Evolutionary conservation across 2,113 vertebrate species (phyloP).

Genomic region (Nothocercus nigrocapillus): DNA sequence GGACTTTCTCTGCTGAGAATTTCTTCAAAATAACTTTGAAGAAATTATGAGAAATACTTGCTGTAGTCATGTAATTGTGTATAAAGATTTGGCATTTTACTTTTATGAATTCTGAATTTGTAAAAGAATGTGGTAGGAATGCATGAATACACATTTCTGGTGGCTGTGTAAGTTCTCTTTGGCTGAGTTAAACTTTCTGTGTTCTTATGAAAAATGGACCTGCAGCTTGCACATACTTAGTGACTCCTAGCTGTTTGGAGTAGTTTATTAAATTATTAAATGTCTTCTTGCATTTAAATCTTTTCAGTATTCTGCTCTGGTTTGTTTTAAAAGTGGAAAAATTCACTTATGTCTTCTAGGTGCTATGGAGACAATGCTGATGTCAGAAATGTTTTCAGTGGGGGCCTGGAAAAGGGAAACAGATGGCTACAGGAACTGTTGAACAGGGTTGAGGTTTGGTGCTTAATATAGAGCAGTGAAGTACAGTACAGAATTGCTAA

Average conservation of each 20-base stretch:
- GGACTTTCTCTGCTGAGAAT: not conserved
- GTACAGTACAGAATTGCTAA: not conserved
- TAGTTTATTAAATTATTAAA: conserved; percentile 64
- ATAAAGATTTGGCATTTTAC: not conserved
- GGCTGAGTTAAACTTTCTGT: not conserved
- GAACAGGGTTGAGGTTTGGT: not conserved
- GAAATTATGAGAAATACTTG: not conserved
- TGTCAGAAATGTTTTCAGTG: conserved; percentile 43
- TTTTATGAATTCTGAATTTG: not conserved
- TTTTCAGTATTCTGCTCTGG: conserved; percentile 51
- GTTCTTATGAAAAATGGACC: not conserved
- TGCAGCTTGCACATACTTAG: not conserved
- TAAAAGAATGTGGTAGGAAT: not conserved
- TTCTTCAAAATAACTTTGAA: not conserved
- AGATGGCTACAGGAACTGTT: conserved; percentile 35
- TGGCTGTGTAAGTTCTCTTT: not conserved
- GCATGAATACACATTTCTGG: not conserved
- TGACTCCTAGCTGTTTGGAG: conserved; percentile 16
- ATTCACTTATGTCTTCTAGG: conserved; percentile 42
- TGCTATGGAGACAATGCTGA: conserved; percentile 24
- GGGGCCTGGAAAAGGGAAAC: conserved; percentile 5
- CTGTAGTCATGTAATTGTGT: not conserved
- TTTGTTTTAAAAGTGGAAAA: conserved; percentile 55
- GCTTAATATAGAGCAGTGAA: not conserved
- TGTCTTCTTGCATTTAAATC: conserved; percentile 59